These are phyloP conservation scores for Ecliptopera silaceata DNA, from an alignment of 2,888 invertebrate species.

Conservation along the genomic window DNA sequence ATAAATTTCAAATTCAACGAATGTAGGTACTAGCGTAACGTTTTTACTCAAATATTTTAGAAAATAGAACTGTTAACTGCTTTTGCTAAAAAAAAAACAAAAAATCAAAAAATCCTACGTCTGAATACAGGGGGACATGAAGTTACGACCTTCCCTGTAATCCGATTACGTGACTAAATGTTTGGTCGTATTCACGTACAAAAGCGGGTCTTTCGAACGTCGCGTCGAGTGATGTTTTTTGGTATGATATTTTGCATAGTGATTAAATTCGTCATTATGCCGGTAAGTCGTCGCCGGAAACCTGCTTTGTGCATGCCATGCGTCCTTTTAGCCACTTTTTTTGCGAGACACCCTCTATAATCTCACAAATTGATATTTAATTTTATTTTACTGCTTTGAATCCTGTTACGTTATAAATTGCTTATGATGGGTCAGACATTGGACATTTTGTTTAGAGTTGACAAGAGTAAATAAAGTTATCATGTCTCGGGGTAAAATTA, in stretches of 20 bases:
- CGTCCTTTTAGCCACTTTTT: constrained; percentile 41
- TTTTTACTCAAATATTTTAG: constrained; percentile 16
- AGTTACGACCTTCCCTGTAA: constrained; percentile 54
- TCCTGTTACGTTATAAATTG: constrained; percentile 30
- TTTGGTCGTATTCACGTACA: constrained; percentile 22
- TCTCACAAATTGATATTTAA: constrained; percentile 57
- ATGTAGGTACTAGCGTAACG: constrained; percentile 2
- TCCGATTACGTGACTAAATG: constrained; percentile 65
- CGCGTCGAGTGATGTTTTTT: neutral
- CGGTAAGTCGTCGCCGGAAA: neutral
- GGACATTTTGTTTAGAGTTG: constrained; percentile 12
- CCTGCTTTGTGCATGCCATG: constrained; percentile 4
- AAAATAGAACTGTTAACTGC: constrained; percentile 19
- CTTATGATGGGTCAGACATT: constrained; percentile 17
- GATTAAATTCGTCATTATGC: neutral
- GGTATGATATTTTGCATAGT: neutral
- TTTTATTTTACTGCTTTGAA: constrained; percentile 39
- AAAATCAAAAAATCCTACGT: constrained; percentile 34
- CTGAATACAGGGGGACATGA: constrained; percentile 43
- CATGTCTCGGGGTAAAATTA: neutral
- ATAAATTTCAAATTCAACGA: neutral
- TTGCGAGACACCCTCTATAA: constrained; percentile 48
- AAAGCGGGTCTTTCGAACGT: constrained; percentile 1
- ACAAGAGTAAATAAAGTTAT: constrained; percentile 9
- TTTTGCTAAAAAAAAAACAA: constrained; percentile 38